Base-by-base conservation (phyloP, 2,797 vertebrate species). In the Naso thynnoides region DNA sequence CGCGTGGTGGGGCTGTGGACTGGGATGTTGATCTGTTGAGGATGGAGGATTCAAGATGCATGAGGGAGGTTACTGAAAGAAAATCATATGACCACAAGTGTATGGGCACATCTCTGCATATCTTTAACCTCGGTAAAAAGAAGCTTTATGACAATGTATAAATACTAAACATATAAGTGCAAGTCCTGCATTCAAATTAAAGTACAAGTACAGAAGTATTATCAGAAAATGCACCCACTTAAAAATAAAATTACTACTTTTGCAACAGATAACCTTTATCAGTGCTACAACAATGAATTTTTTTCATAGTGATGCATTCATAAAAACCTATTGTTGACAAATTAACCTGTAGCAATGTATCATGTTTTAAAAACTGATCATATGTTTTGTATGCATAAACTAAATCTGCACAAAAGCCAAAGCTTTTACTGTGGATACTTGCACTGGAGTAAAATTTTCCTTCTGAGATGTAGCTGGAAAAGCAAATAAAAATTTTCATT, bases 1-100 rank as follows among this genome's bases (percentile, higher is more conserved):
- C 89, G 95, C 54, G 90, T 88, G 2, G 94, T 91, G 36, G 96
- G 97, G 82, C 97, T 94, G 63, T 93, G 95, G 57, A 88, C 84
- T 0, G 94, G 94, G 19, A 95, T 84, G 60, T 87, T 90, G 78
- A 99, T 97, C 98, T 99, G 88, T 33, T 38, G 42, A 65, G 52
- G 50, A 61, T 8, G 36, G 23, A 60, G 42, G 39, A 47, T 66
- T 54, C 27, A 61, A 56, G 47, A 39, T 31, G 14, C 7, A 42
- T 45, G 18, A 55, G 53, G 0, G 1, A 74, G 7, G 3, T 2
- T 38, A 8, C 15, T 38, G 18, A 54, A 38, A 39, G 27, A 5
- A 57, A 47, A 54, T 7, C 27, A 29, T 21, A 33, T n/a, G 21
- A 42, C 0, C 6, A 24, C 58, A 50, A 0, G 5, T 41, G 67